A percentile compares a stretch with the other conserved stretches of the same genome.
Evolutionary conservation across 2,888 invertebrate genomes (phyloP).

Genomic region (Notocelia uddmanniana): DNA sequence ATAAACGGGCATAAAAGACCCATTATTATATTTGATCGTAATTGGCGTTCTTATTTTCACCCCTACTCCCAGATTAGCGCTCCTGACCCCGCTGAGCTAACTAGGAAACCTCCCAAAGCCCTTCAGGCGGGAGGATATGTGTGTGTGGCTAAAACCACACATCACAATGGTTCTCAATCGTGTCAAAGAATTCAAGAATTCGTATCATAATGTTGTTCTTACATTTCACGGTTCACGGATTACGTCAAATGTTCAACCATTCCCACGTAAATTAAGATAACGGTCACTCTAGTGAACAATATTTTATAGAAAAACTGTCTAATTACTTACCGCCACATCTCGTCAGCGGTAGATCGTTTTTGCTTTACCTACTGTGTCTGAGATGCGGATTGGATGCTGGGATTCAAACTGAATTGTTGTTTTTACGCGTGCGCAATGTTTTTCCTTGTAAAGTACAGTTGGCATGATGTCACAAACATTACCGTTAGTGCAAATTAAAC

Average conservation of each 20-base stretch:
- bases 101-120: no score
- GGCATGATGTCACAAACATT: neutral
- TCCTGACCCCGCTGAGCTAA: no score
- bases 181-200: neutral
- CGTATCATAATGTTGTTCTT: neutral
- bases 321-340: constrained; percentile 50
- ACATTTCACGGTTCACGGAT: neutral
- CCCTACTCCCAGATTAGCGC: no score
- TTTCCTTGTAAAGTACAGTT: constrained; percentile 2
- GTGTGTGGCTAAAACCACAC: no score
- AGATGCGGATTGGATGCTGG: neutral
- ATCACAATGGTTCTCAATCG: no score
- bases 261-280: constrained; percentile 54
- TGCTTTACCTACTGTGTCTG: constrained; percentile 1
- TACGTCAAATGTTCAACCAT: constrained; percentile 30
- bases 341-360: constrained; percentile 26
- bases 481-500: neutral
- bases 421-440: neutral
- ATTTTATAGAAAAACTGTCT: constrained; percentile 48
- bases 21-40: no score
- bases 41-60: no score
- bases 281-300: constrained; percentile 51
- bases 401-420: neutral
- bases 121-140: no score
- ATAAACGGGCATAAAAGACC: no score